A percentile compares a stretch with the other conserved stretches of the same genome.
These are phyloP conservation scores for Nyctibius bracteatus DNA, from an alignment of 2,113 vertebrate genomes.

Conservation along the genomic window DNA sequence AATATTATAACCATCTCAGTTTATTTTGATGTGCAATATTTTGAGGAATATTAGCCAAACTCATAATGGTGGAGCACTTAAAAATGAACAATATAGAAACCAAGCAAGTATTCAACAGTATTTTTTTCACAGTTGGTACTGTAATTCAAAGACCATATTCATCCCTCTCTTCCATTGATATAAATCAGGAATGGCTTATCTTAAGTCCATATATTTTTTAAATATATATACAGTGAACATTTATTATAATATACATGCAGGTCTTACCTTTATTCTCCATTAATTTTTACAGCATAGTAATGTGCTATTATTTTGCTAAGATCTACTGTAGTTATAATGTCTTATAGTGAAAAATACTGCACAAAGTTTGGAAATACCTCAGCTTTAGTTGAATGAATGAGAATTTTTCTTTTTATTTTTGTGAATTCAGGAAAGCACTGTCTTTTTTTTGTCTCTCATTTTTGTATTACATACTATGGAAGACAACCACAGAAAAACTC, in stretches of 20 bases:
- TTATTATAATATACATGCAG: not conserved
- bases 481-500: not conserved
- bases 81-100: not conserved
- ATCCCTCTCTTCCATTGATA: not conserved
- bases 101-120: not conserved
- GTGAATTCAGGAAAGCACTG: not conserved
- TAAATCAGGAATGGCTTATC: not conserved
- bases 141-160: not conserved
- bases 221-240: too few species aligned
- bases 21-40: not conserved
- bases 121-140: not conserved
- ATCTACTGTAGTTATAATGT: not conserved
- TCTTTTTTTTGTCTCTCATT: not conserved
- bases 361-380: not conserved
- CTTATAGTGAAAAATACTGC: not conserved
- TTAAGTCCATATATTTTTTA: not conserved
- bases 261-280: not conserved
- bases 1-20: not conserved
- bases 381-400: not conserved
- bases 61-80: not conserved
- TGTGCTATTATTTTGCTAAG: not conserved
- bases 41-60: not conserved
- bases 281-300: not conserved
- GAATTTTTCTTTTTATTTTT: not conserved
- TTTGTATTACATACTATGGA: not conserved